Conservation (phyloP, 2,113 vertebrate species). For the Zosterops hypoxanthus region DNA sequence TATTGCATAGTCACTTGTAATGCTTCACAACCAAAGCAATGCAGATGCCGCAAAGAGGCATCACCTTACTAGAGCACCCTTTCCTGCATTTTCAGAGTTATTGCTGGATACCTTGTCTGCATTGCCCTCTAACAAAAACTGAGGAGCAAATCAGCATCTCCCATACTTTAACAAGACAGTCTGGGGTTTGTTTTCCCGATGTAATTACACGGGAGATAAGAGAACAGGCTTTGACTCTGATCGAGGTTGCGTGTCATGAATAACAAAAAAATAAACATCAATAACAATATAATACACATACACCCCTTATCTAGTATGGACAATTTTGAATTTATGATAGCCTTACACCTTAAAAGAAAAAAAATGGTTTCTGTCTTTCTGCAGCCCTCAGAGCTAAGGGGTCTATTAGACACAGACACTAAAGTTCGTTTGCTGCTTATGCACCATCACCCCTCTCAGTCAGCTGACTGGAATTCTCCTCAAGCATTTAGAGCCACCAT, state of each 20-base stretch:
- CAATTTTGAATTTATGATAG: not conserved
- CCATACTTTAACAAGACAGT: not conserved
- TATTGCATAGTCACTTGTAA: not conserved
- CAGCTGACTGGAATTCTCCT: not conserved
- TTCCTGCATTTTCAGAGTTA: not conserved
- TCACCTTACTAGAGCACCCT: not conserved
- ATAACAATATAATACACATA: not conserved
- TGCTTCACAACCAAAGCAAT: not conserved
- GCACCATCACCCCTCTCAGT: not conserved
- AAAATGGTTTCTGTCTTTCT: not conserved
- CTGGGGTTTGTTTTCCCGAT: not conserved
- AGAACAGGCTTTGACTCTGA: not conserved
- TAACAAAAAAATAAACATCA: not conserved
- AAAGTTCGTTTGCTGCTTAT: not conserved
- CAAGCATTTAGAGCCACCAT: not conserved
- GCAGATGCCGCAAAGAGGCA: not conserved
- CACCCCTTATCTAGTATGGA: not conserved
- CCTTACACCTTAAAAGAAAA: not conserved
- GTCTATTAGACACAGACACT: not conserved
- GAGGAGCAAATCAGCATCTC: not conserved
- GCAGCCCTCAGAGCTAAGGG: not conserved
- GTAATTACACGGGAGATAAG: not conserved
- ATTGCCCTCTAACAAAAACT: not conserved
- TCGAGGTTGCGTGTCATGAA: not conserved
- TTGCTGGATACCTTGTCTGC: not conserved